phyloP scores from a whole-genome alignment of 2,113 vertebrate species.

The Callopanchax toddi region DNA sequence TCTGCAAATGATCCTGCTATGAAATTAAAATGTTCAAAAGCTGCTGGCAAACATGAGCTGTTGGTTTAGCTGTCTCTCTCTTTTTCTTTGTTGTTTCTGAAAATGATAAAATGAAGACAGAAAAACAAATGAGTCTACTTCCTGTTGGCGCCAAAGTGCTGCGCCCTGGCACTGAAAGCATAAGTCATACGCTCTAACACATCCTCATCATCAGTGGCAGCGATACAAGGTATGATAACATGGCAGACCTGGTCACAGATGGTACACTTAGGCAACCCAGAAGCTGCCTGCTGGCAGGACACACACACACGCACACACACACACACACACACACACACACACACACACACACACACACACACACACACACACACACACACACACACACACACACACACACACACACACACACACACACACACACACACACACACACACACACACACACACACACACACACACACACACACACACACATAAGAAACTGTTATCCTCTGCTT shows the following conservation, averaged over 20 bases:
- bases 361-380: too few species aligned
- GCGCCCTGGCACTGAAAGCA: constrained; percentile 30
- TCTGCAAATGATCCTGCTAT: not conserved
- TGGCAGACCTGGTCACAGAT: constrained; percentile 70
- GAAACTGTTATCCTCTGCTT: constrained; percentile 55
- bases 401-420: constrained; percentile 51
- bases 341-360: too few species aligned
- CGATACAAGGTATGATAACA: constrained; percentile 57
- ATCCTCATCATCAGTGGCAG: constrained; percentile 49
- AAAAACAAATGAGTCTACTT: constrained; percentile 37
- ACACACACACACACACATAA: constrained; percentile 10
- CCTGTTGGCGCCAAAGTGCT: constrained; percentile 30
- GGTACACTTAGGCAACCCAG: constrained; percentile 67
- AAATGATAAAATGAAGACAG: constrained; percentile 4
- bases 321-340: too few species aligned
- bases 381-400: too few species aligned
- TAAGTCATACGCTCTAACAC: constrained; percentile 37
- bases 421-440: too few species aligned
- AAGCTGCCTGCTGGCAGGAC: constrained; percentile 71
- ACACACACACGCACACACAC: constrained; percentile 43
- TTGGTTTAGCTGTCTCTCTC: not conserved
- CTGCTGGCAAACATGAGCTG: not conserved
- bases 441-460: too few species aligned
- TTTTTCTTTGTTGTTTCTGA: not conserved
- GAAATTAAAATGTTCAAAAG: not conserved